phyloP scores from a whole-genome alignment of 2,888 invertebrate species.

The Pomacea canaliculata region DNA sequence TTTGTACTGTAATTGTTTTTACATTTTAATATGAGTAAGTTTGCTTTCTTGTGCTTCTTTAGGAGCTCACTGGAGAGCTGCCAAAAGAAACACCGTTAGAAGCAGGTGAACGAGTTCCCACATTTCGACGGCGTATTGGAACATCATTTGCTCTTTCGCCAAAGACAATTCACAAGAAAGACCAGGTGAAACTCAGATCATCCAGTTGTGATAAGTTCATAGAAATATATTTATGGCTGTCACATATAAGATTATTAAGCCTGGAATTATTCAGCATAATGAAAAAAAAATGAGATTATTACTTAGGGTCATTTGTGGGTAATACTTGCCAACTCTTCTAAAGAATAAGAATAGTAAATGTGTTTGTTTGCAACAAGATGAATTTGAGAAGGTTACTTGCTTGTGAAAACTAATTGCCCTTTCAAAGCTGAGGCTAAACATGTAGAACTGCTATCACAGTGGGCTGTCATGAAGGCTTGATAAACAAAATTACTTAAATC shows the following conservation, averaged over 20 bases:
- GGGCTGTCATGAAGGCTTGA: too few species aligned
- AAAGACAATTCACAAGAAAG: constrained; percentile 74
- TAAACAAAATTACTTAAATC: neutral
- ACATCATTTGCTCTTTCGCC: constrained; percentile 79
- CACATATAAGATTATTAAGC: too few species aligned
- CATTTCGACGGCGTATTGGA: constrained; percentile 77
- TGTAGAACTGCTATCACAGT: too few species aligned
- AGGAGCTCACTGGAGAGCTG: constrained; percentile 81
- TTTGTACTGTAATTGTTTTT: neutral
- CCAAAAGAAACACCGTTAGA: constrained; percentile 83
- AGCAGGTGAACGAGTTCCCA: constrained; percentile 80
- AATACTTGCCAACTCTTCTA: too few species aligned
- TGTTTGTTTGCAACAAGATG: too few species aligned
- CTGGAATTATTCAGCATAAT: too few species aligned
- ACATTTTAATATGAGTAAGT: neutral
- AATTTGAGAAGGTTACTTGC: too few species aligned
- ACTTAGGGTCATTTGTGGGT: too few species aligned
- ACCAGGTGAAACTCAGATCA: constrained; percentile 29
- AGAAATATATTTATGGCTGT: neutral
- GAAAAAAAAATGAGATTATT: too few species aligned
- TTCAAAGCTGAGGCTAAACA: too few species aligned
- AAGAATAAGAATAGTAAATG: too few species aligned
- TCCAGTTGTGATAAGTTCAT: neutral
- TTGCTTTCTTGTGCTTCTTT: constrained; percentile 31
- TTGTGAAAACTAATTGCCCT: too few species aligned